Base-by-base conservation (phyloP, 1,140 invertebrate species). In the Drosophila nannoptera region DNA sequence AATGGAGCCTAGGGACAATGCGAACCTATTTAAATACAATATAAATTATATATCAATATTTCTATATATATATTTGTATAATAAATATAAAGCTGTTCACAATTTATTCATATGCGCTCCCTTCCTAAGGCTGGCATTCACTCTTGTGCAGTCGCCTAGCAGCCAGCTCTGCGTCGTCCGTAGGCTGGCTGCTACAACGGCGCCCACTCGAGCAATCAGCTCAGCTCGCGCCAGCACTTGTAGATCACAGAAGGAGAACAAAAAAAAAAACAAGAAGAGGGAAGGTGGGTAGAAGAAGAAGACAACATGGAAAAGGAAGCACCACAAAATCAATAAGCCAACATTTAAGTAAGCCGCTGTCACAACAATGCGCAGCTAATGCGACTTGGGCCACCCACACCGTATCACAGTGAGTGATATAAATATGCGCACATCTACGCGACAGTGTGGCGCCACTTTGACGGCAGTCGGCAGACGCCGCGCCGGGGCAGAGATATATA, bases 391-490 rank as follows among this genome's bases (percentile, higher is more conserved):
- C 43, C 45, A 43, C 53, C 9, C 48, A 42, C 53, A 33, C 65
- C 58, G 53, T 48, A 64, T n/a, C n/a, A 61, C 72, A 72, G 53
- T 80, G 73, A 77, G 73, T 73, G 77, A 81, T 80, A 81, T 77
- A 81, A 80, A 80, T 80, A 80, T 81, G 77, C 77, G 77, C 75
- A 64, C 77, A 80, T 76, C 80, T 81, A 45, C 33, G 54, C 55
- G 77, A 77, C 77, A 62, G 40, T 42, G 65, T 53, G 78, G 74
- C 78, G 78, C 78, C 78, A 76, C 55, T 73, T 80, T 69, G 77
- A 81, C 68, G 69, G 56, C 42, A 55, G 67, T 49, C 40, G 11
- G 16, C 3, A 9, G 40, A n/a, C n/a, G 11, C 49, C 35, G n/a
- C n/a, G n/a, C n/a, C 0, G 31, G 52, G 22, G 7, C 14, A 9